Evolutionary conservation across 2,888 invertebrate species (phyloP).

Genomic region (Parnassius mnemosyne): DNA sequence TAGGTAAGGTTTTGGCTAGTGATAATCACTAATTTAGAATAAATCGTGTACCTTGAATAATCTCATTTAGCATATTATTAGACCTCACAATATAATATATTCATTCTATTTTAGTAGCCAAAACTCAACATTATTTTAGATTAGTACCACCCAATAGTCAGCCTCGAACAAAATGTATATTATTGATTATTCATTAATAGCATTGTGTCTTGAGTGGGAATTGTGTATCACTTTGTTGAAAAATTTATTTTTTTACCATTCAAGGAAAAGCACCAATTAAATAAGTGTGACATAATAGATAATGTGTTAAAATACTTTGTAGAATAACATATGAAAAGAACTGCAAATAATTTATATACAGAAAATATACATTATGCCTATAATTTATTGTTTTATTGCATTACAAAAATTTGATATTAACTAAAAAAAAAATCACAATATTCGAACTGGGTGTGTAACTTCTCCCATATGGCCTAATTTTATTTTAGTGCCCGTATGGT

Average conservation of each 20-base stretch:
- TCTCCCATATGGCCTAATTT: too few relatives aligned
- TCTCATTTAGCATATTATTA: slow-evolving; percentile 64
- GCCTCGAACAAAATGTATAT: slow-evolving; percentile 4
- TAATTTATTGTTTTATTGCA: slow-evolving; percentile 47
- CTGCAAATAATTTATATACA: slow-evolving; percentile 76
- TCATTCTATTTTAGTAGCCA: slow-evolving; percentile 28
- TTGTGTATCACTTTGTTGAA: slow-evolving; percentile 26
- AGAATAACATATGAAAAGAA: slow-evolving; percentile 66
- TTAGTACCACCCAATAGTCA: slow-evolving; percentile 1
- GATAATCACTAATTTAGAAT: slow-evolving; percentile 57
- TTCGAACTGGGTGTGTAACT: too few relatives aligned
- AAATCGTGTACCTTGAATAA: slow-evolving; percentile 69
- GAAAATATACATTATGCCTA: slow-evolving; percentile 74
- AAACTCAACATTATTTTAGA: slow-evolving; percentile 18
- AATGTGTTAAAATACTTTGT: slow-evolving; percentile 41
- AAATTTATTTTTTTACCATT: slow-evolving; percentile 62
- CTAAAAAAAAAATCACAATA: too few relatives aligned
- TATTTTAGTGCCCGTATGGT: too few relatives aligned
- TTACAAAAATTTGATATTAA: too few relatives aligned
- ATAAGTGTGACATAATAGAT: slow-evolving; percentile 75
- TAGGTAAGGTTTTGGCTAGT: slow-evolving; percentile 52
- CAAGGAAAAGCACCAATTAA: slow-evolving; percentile 61
- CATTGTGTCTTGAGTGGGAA: slow-evolving; percentile 36
- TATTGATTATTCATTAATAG: slow-evolving; percentile 25
- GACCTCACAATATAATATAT: slow-evolving; percentile 33